These are phyloP conservation scores for Amyelois transitella DNA, from an alignment of 1,140 invertebrate species.

Conservation along the genomic window DNA sequence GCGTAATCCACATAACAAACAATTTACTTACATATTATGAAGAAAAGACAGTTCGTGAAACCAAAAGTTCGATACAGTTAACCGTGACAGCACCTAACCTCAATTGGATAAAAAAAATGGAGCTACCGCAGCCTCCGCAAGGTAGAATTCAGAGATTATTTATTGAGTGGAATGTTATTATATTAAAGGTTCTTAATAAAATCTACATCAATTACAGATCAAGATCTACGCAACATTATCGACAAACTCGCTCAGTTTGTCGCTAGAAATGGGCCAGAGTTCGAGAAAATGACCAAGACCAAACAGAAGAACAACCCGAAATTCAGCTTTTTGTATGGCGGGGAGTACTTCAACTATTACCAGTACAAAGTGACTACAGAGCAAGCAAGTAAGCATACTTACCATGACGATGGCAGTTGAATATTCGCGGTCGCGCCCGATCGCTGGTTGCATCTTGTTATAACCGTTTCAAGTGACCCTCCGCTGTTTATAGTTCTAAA, in stretches of 20 bases:
- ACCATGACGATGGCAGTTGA: slow-evolving; percentile 51
- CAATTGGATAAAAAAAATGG: slow-evolving; percentile 9
- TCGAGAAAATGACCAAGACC: slow-evolving; percentile 98
- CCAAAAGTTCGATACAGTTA: not conserved
- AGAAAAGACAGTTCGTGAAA: not conserved
- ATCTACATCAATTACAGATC: slow-evolving; percentile 78
- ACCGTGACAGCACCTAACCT: slow-evolving; percentile 9
- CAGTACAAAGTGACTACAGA: slow-evolving; percentile 95
- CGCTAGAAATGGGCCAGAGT: slow-evolving; percentile 97
- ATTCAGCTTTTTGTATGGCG: slow-evolving; percentile 97
- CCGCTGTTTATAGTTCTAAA: slow-evolving; percentile 75
- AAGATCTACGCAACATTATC: slow-evolving; percentile 95
- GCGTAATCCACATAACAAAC: not conserved
- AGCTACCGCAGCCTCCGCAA: slow-evolving; percentile 14
- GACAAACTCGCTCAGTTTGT: slow-evolving; percentile 99
- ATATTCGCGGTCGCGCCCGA: slow-evolving; percentile 47
- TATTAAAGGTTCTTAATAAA: not conserved
- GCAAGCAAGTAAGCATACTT: slow-evolving; percentile 85
- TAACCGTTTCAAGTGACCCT: slow-evolving; percentile 70
- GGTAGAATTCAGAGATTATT: not conserved
- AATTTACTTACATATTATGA: not conserved
- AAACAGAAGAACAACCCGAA: slow-evolving; percentile 98
- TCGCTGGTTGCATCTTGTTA: slow-evolving; percentile 55
- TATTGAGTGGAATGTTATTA: not conserved
- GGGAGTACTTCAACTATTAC: slow-evolving; percentile 97